Conservation (phyloP, 1,140 invertebrate genomes). For the Colletes gigas region DNA sequence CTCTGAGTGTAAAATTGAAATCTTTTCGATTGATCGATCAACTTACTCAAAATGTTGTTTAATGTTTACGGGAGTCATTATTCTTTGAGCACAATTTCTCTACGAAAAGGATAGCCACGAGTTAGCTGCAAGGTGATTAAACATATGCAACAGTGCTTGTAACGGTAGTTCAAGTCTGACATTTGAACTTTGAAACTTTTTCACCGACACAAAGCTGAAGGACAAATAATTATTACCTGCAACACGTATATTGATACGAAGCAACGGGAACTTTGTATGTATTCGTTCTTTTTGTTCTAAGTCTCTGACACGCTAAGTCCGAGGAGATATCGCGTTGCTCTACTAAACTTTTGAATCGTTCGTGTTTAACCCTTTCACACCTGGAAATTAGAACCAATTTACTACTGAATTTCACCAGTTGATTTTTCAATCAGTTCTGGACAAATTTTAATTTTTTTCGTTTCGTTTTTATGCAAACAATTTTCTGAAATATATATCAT, state of each 20-base stretch:
- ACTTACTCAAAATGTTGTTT: neutral
- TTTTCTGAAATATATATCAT: too few species aligned
- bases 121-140: conserved; percentile 10
- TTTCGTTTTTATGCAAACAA: too few species aligned
- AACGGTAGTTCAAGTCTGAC: conserved; percentile 30
- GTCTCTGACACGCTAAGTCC: neutral
- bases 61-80: neutral
- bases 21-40: neutral
- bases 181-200: conserved; percentile 40
- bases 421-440: too few species aligned
- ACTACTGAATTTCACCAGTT: too few species aligned
- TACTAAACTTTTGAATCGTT: too few species aligned
- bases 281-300: neutral
- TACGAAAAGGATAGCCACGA: conserved; percentile 5
- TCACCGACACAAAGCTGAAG: neutral
- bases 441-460: too few species aligned
- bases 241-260: neutral
- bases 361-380: too few species aligned
- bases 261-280: neutral
- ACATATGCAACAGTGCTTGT: neutral
- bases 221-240: conserved; percentile 9
- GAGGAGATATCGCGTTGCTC: too few species aligned
- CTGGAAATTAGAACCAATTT: too few species aligned
- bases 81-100: neutral
- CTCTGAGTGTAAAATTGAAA: too few species aligned